Base-by-base conservation (phyloP, 1,140 invertebrate genomes). In the Drosophila kepulauana region DNA sequence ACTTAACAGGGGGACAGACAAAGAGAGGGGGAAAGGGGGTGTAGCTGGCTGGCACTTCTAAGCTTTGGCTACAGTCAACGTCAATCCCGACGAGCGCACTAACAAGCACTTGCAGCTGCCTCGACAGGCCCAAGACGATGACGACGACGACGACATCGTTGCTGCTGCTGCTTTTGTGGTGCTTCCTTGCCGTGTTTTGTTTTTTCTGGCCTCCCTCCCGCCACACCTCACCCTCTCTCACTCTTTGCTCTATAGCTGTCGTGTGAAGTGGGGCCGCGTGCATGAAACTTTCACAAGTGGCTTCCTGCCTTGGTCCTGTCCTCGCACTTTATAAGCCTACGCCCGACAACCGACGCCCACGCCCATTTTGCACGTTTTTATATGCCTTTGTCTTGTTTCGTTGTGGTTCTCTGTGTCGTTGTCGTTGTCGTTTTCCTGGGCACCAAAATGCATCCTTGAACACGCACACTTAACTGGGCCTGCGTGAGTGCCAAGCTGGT, bases 201-300 rank as follows among this genome's bases (percentile, higher is more conserved):
- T 79, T 54, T 20, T 64, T 20, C 38, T 54, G 15, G 41, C 20
- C 6, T 6, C 48, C 16, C 57, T 30, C 33, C 15, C 1, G 3
- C 3, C 20, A 25, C 20, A 25, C 20, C 20, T 4, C 20, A 25
- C 45, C 13, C 13, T 8, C 48, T 10, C 57, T 11, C 16, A 4
- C 54, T 48, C 30, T 30, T 49, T 58, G 65, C 16, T 48, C 58
- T 64, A 66, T 69, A 59, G 80, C 80, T 87, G 85, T 88, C 82
- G 84, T 87, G 84, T 87, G 85, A 87, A 87, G 84, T 87, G 84
- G 84, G 82, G 73, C 84, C 84, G 84, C 84, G 84, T 87, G 84
- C 84, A 87, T 87, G 85, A 87, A 87, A 87, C 84, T 87, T 87
- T 87, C 85, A 89, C 84, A 87, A 87, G 84, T 87, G 84, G 84